Percentiles rank a stretch among this genome's conserved stretches.
Evolutionary conservation across 2,888 invertebrate species (phyloP).

Genomic region (Melieria picta): DNA sequence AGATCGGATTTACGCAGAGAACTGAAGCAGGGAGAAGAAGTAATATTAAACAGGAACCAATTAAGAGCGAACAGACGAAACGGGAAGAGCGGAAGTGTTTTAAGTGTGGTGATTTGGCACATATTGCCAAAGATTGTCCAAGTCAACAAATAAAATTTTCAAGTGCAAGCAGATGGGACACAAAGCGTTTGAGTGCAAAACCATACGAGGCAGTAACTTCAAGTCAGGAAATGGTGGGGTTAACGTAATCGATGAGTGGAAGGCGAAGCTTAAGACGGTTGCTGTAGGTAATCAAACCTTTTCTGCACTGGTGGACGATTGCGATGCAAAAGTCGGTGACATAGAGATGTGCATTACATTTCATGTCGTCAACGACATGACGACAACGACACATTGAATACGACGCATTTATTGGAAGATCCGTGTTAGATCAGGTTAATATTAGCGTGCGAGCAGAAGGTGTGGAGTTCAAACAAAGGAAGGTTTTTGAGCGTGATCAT

Average conservation of each 20-base stretch:
- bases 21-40: constrained; percentile 6
- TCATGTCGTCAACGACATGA: too few relatives aligned
- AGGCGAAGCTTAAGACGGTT: background rate
- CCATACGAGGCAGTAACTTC: background rate
- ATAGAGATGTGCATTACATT: background rate
- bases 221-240: background rate
- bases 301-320: constrained; percentile 1
- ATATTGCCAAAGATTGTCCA: constrained; percentile 17
- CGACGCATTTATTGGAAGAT: too few relatives aligned
- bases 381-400: too few relatives aligned
- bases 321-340: background rate
- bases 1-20: constrained; percentile 9
- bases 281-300: background rate
- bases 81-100: constrained; percentile 7
- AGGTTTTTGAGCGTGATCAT: background rate
- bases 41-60: too few relatives aligned
- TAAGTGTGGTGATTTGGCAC: constrained; percentile 22
- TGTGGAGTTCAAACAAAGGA: background rate
- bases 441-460: background rate
- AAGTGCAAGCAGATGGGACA: constrained; percentile 22
- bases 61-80: too few relatives aligned
- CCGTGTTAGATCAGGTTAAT: background rate
- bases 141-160: constrained; percentile 12
- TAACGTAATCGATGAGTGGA: too few relatives aligned
- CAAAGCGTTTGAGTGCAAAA: constrained; percentile 23